A percentile compares a stretch with the other conserved stretches of the same genome.
These are phyloP conservation scores for Dendrolimus houi DNA, from an alignment of 2,888 invertebrate species.

Conservation along the genomic window DNA sequence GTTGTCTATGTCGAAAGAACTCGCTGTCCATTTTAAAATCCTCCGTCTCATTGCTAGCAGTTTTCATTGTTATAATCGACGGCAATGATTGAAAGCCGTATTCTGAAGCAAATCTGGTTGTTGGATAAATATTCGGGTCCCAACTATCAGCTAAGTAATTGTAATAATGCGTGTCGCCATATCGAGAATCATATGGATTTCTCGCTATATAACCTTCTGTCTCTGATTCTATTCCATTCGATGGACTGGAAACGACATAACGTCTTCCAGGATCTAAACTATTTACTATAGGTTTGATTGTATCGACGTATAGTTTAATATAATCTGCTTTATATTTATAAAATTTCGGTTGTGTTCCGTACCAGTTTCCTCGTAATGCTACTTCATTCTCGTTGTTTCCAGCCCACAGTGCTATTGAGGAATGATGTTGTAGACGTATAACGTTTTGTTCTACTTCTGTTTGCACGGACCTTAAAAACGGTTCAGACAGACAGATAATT, in stretches of 20 bases:
- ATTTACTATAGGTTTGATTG: slow-evolving; percentile 80
- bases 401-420: slow-evolving; percentile 93
- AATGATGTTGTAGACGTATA: slow-evolving; percentile 87
- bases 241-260: slow-evolving; percentile 93
- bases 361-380: slow-evolving; percentile 90
- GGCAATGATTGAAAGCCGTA: slow-evolving; percentile 97
- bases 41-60: slow-evolving; percentile 67
- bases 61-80: slow-evolving; percentile 79
- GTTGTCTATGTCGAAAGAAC: slow-evolving; percentile 89
- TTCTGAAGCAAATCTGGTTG: slow-evolving; percentile 94
- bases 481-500: slow-evolving; percentile 2
- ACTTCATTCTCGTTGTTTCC: slow-evolving; percentile 98
- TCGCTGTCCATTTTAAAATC: slow-evolving; percentile 74
- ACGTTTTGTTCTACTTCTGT: slow-evolving; percentile 89
- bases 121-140: slow-evolving; percentile 85
- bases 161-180: slow-evolving; percentile 96
- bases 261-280: slow-evolving; percentile 78
- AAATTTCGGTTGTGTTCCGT: slow-evolving; percentile 69
- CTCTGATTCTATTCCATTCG: slow-evolving; percentile 86
- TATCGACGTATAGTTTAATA: slow-evolving; percentile 86
- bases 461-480: slow-evolving; percentile 76
- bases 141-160: slow-evolving; percentile 89
- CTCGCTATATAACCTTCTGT: slow-evolving; percentile 85
- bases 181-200: slow-evolving; percentile 86
- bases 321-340: slow-evolving; percentile 84